These are phyloP conservation scores for Corythoichthys intestinalis DNA, from an alignment of 2,113 vertebrate genomes.

Conservation along the genomic window DNA sequence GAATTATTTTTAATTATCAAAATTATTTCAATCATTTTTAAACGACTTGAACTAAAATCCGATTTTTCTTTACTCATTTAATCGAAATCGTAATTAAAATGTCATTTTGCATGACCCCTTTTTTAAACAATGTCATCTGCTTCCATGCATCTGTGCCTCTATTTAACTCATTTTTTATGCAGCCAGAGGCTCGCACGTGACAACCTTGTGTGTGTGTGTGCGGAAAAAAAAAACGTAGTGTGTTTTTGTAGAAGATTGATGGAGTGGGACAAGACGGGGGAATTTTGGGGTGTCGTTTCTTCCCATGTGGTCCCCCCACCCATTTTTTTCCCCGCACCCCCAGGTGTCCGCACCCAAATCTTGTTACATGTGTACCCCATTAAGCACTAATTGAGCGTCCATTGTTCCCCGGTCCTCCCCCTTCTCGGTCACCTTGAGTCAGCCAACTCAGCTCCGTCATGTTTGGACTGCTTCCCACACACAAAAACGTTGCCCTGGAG, in stretches of 20 bases:
- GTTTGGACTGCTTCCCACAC: slow-evolving; percentile 73
- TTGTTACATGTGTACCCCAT: slow-evolving; percentile 72
- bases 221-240: neutral
- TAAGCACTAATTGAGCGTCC: slow-evolving; percentile 62
- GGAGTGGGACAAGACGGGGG: slow-evolving; percentile 32
- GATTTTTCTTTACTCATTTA: no score
- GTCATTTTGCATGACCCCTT: no score
- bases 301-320: slow-evolving; percentile 65
- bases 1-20: no score
- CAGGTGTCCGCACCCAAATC: slow-evolving; percentile 70
- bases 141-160: no score
- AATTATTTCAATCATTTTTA: no score
- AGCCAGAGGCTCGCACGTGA: no score
- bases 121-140: no score
- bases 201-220: no score
- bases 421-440: slow-evolving; percentile 64
- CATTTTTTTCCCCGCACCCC: slow-evolving; percentile 4
- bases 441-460: slow-evolving; percentile 57
- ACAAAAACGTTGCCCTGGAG: slow-evolving; percentile 42
- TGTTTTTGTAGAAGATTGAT: slow-evolving; percentile 49
- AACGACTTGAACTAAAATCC: no score
- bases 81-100: no score
- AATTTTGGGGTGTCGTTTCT: slow-evolving; percentile 40
- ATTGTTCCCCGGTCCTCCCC: slow-evolving; percentile 58
- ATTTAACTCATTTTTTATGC: no score